phyloP scores from a whole-genome alignment of 2,797 vertebrate species.

The Gymnopithys bicolor region DNA sequence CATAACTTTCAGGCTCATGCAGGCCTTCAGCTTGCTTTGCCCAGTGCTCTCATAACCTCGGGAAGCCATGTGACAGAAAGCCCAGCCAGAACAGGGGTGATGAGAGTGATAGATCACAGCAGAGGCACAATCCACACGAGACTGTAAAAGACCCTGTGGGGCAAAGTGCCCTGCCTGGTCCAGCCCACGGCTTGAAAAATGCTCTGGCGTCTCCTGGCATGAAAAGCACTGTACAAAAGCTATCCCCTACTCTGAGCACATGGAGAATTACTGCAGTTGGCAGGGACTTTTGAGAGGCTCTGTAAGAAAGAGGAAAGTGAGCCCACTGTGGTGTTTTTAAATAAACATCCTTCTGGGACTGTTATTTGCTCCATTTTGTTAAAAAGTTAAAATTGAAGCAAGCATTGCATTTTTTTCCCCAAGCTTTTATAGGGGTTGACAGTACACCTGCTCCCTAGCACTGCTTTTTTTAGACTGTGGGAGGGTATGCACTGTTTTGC shows the following conservation, averaged over 20 bases:
- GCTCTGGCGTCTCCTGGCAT: not conserved
- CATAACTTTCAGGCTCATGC: not conserved
- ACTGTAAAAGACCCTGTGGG: not conserved
- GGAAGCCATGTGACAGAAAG: not conserved
- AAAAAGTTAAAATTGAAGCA: not conserved
- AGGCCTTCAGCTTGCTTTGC: not conserved
- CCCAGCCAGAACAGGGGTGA: not conserved
- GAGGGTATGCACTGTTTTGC: not conserved
- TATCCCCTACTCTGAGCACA: not conserved
- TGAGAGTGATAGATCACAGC: not conserved
- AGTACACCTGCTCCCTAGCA: not conserved
- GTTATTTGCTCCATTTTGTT: not conserved
- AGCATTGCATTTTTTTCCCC: not conserved
- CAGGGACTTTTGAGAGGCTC: not conserved
- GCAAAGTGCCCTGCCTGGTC: not conserved
- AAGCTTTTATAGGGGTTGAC: not conserved
- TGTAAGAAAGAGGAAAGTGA: not conserved
- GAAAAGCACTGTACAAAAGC: not conserved
- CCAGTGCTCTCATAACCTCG: not conserved
- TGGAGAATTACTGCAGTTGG: not conserved
- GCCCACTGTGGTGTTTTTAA: slow-evolving; percentile 1
- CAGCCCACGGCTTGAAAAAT: not conserved
- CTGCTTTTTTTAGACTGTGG: not conserved
- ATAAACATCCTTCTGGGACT: not conserved
- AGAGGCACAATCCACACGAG: not conserved